These are phyloP conservation scores for Eremobia ochroleuca DNA, from an alignment of 2,888 invertebrate species.

Conservation along the genomic window DNA sequence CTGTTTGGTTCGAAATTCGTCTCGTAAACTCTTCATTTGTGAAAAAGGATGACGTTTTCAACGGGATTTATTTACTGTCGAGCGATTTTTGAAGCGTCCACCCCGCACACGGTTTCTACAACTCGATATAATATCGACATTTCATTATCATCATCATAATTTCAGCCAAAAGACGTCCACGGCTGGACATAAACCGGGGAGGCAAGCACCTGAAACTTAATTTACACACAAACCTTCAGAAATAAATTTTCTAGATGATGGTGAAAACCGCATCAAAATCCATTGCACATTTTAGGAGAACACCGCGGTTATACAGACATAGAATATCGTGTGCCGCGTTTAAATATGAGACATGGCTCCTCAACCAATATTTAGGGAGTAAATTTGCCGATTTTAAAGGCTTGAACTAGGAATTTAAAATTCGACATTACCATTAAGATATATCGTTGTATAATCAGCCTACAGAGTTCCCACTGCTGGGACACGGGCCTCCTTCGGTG, in stretches of 20 bases:
- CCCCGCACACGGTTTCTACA: not conserved
- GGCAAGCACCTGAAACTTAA: too few relatives aligned
- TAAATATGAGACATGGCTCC: not conserved
- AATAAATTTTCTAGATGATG: not conserved
- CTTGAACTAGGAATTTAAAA: not conserved
- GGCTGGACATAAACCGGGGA: too few relatives aligned
- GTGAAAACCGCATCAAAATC: not conserved
- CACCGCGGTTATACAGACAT: not conserved
- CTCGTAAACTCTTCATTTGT: constrained; percentile 38
- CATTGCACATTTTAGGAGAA: not conserved
- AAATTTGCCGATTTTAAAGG: not conserved
- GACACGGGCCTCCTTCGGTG: not conserved
- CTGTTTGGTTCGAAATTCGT: constrained; percentile 27
- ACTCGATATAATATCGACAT: not conserved
- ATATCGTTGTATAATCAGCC: too few relatives aligned
- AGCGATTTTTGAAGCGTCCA: too few relatives aligned
- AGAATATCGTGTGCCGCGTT: not conserved
- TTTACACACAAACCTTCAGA: too few relatives aligned
- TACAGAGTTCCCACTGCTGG: not conserved
- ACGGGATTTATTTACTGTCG: not conserved
- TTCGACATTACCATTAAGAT: not conserved
- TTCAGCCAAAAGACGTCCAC: too few relatives aligned
- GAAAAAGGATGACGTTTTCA: not conserved
- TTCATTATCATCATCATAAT: too few relatives aligned
- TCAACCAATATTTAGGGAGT: not conserved